phyloP scores from a whole-genome alignment of 1,140 invertebrate genomes.

The Frieseomelitta varia region DNA sequence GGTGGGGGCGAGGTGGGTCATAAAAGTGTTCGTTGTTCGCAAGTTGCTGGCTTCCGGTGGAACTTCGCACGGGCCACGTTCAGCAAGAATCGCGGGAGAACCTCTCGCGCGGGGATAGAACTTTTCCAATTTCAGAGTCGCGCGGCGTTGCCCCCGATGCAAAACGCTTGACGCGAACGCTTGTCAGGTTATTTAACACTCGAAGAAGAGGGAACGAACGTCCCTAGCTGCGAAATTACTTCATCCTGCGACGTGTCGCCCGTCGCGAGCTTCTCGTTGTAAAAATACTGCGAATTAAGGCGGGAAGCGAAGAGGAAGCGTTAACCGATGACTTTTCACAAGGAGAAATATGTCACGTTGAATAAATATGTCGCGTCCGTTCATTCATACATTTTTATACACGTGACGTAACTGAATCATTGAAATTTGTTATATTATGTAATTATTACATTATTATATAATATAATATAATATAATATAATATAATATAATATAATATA shows the following conservation, averaged over 20 bases:
- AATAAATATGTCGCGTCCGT: too few relatives aligned
- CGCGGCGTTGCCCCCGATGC: not conserved
- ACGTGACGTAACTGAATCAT: too few relatives aligned
- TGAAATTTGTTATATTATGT: too few relatives aligned
- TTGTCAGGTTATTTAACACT: constrained; percentile 2
- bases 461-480: too few relatives aligned
- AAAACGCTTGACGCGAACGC: not conserved
- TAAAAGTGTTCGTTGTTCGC: not conserved
- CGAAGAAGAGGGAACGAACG: too few relatives aligned
- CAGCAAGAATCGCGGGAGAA: not conserved
- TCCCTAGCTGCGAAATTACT: not conserved
- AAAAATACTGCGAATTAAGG: not conserved
- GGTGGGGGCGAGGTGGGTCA: rapidly evolving
- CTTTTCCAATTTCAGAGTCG: constrained; percentile 10
- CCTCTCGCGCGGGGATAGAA: not conserved
- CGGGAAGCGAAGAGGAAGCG: too few relatives aligned
- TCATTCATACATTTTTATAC: too few relatives aligned
- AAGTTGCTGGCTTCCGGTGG: not conserved
- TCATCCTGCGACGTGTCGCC: not conserved
- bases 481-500: too few relatives aligned
- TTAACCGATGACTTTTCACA: too few relatives aligned
- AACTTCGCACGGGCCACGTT: not conserved
- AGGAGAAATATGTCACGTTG: too few relatives aligned
- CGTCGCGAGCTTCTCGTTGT: not conserved
- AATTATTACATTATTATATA: too few relatives aligned